These are phyloP conservation scores for Callimico goeldii DNA, from an alignment of 2,797 vertebrate genomes.

Conservation along the genomic window DNA sequence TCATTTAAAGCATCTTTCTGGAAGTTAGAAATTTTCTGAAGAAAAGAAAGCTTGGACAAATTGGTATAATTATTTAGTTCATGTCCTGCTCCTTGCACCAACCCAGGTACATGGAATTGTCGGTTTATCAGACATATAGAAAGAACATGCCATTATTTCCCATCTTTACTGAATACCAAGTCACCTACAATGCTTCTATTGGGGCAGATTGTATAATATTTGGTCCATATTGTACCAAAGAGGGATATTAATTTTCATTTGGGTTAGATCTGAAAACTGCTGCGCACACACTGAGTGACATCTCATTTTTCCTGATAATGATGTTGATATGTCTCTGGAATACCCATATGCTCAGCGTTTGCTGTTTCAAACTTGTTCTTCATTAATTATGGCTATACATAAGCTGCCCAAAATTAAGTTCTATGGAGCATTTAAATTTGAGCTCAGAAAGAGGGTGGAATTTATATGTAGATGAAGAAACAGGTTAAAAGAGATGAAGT, in stretches of 20 bases:
- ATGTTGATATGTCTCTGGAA: conserved; percentile 73
- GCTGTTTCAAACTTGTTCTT: conserved; percentile 70
- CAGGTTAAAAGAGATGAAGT: not conserved
- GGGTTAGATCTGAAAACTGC: conserved; percentile 54
- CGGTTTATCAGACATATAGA: not conserved
- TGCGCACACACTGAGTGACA: conserved; percentile 66
- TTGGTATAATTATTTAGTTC: not conserved
- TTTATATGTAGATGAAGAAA: not conserved
- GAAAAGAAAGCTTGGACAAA: not conserved
- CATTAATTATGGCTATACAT: conserved; percentile 72
- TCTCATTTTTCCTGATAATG: conserved; percentile 80
- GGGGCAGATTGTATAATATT: conserved; percentile 38
- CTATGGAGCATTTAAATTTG: conserved; percentile 60
- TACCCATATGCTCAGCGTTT: conserved; percentile 78
- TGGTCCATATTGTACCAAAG: conserved; percentile 54
- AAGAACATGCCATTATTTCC: not conserved
- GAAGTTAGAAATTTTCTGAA: not conserved
- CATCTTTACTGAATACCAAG: not conserved
- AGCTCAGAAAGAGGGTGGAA: not conserved
- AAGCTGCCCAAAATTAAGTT: conserved; percentile 69
- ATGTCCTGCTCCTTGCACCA: not conserved
- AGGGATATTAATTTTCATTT: conserved; percentile 78
- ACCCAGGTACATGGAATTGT: not conserved
- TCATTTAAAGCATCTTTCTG: conserved; percentile 22
- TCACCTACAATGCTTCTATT: conserved; percentile 7